These are phyloP conservation scores for Actenoides lindsayi DNA, from an alignment of 2,113 vertebrate genomes.

Conservation along the genomic window DNA sequence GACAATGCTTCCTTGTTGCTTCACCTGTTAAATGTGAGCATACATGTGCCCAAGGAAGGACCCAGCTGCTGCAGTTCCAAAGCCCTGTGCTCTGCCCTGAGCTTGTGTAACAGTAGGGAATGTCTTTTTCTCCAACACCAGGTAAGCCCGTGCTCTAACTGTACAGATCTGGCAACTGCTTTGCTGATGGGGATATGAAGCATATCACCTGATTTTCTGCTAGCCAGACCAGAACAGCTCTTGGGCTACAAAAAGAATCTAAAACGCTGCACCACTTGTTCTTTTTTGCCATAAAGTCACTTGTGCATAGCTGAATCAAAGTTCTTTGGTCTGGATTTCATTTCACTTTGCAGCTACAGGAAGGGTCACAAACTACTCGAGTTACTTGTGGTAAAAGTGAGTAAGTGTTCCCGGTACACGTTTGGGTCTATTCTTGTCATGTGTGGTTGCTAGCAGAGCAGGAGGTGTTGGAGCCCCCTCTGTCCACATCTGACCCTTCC, in stretches of 20 bases:
- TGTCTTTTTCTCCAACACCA: not conserved
- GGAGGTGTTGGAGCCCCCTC: not conserved
- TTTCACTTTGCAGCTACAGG: not conserved
- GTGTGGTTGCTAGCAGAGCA: not conserved
- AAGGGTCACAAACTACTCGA: not conserved
- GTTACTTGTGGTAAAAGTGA: not conserved
- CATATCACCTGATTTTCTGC: not conserved
- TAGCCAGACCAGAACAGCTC: not conserved
- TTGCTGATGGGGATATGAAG: not conserved
- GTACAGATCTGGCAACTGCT: not conserved
- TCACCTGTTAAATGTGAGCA: accelerated
- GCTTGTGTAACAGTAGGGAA: not conserved
- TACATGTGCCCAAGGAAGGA: not conserved
- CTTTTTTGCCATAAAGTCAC: not conserved
- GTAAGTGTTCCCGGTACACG: not conserved
- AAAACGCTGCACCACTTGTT: not conserved
- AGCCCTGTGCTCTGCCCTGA: not conserved
- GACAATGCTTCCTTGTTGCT: not conserved
- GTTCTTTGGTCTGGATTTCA: not conserved
- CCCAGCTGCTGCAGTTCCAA: not conserved
- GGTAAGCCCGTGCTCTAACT: not conserved
- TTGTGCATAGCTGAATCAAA: not conserved
- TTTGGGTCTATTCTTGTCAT: not conserved
- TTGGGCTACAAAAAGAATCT: not conserved
- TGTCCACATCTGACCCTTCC: not conserved